These are phyloP conservation scores for Nasonia oneida DNA, from an alignment of 2,888 invertebrate species.

Conservation along the genomic window DNA sequence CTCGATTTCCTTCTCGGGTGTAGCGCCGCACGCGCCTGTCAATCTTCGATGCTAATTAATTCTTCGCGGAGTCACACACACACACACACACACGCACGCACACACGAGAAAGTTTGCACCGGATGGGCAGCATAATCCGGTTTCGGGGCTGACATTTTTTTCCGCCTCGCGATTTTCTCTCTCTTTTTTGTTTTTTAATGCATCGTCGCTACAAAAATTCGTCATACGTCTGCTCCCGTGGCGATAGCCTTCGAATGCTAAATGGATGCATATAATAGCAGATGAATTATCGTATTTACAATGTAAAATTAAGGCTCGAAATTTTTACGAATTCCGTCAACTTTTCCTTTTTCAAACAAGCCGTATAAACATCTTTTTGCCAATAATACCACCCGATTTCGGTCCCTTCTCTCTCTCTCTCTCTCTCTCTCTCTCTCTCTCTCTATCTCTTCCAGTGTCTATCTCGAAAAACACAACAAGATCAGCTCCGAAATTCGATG, in stretches of 20 bases:
- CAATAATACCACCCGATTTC: neutral
- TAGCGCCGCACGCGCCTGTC: conserved; percentile 60
- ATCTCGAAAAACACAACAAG: conserved; percentile 12
- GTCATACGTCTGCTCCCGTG: conserved; percentile 5
- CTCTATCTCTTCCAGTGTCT: neutral
- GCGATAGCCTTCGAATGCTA: conserved; percentile 6
- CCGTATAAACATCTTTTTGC: neutral
- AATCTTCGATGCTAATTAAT: conserved; percentile 68
- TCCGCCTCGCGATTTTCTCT: too few relatives aligned
- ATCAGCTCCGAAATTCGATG: conserved; percentile 32
- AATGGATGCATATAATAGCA: conserved; percentile 15
- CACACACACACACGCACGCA: conserved; percentile 57
- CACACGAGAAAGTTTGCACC: conserved; percentile 66
- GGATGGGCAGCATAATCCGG: conserved; percentile 69
- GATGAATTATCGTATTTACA: neutral
- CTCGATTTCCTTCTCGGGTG: conserved; percentile 51
- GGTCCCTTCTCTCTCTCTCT: neutral
- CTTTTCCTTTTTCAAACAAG: neutral
- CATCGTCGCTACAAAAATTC: conserved; percentile 45
- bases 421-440: neutral
- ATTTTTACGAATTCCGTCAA: neutral
- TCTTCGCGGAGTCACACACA: conserved; percentile 64
- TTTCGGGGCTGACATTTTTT: conserved; percentile 49
- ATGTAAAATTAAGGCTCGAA: neutral
- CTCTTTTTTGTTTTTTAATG: conserved; percentile 33